A percentile compares a stretch with the other conserved stretches of the same genome.
phyloP scores from a whole-genome alignment of 2,113 vertebrate species.

The Corvus hawaiiensis region DNA sequence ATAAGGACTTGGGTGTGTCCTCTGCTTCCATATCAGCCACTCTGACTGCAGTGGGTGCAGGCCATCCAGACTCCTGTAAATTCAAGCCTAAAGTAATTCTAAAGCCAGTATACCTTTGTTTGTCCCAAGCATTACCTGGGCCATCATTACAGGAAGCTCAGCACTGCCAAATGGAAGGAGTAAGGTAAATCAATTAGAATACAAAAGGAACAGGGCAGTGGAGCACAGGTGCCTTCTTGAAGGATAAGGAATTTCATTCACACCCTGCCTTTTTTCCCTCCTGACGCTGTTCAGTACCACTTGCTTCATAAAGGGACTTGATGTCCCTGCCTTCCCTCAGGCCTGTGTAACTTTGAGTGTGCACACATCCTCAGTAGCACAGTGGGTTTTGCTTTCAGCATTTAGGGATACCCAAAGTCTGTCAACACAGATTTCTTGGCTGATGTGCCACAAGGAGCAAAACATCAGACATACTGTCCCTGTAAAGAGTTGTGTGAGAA shows the following conservation, averaged over 20 bases:
- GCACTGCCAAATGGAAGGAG: not conserved
- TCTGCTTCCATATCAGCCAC: not conserved
- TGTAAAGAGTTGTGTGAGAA: not conserved
- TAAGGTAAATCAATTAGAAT: not conserved
- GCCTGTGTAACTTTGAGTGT: fast-evolving
- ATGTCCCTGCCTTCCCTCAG: not conserved
- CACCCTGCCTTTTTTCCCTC: not conserved
- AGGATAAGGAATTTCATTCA: not conserved
- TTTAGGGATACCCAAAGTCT: not conserved
- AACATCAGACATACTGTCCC: not conserved
- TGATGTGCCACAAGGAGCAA: not conserved
- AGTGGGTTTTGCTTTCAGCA: fast-evolving
- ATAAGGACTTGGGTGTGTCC: not conserved
- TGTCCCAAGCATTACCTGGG: not conserved
- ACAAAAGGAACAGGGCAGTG: not conserved
- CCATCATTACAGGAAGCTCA: not conserved
- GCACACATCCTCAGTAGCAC: fast-evolving
- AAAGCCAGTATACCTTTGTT: not conserved
- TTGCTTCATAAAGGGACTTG: not conserved
- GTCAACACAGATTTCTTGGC: not conserved
- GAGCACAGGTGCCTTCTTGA: not conserved
- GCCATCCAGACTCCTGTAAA: not conserved
- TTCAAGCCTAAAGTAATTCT: not conserved
- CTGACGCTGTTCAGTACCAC: not conserved
- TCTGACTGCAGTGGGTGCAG: not conserved